Evolutionary conservation across 1,140 invertebrate species (phyloP), one percentile per base, ranked within the genome.

Genomic region (Tetraneura akinire): DNA sequence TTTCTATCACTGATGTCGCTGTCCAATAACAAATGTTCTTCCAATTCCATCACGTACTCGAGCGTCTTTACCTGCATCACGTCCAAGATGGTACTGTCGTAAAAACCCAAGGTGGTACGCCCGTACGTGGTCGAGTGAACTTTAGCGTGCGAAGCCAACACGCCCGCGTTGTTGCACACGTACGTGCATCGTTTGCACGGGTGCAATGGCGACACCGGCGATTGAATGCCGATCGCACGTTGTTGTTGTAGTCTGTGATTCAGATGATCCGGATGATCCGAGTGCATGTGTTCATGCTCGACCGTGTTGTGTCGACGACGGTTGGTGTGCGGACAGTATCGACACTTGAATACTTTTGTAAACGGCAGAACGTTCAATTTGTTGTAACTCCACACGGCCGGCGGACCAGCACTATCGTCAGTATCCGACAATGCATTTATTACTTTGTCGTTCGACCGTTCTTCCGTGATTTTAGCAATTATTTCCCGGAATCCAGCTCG

Each of bases 231-330:
- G 1, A 37, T 16, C n/a, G 57, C 14, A 16, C 42, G 71, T n/a
- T 60, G 55, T 47, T 73, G 68, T 21, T 57, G 29, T 42, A 37
- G 51, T 23, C 53, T 74, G 21, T 29, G 64, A 49, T 66, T 0
- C 13, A 70, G 47, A 26, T 42, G 37, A 0, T 47, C n/a, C 6
- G 57, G 42, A 18, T 68, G 57, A 29, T 82, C 57, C 16, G 81
- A 70, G 85, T 96, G 94, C 90, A 95, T 93, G 85, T 91, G 91
- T 85, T 96, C 93, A 85, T 96, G 94, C 81, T 94, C 92, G n/a
- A 90, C 89, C 45, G 96, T 92, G 84, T 94, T 94, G 47, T 91
- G 90, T 86, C 92, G 91, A 47, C 91, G 86, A 11, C 90, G 86
- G 84, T 94, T 94, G 1, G 94, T 91, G 85, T 94, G 93, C 0